Conservation (phyloP, 2,888 invertebrate species). For the Clistopyga incitator region DNA sequence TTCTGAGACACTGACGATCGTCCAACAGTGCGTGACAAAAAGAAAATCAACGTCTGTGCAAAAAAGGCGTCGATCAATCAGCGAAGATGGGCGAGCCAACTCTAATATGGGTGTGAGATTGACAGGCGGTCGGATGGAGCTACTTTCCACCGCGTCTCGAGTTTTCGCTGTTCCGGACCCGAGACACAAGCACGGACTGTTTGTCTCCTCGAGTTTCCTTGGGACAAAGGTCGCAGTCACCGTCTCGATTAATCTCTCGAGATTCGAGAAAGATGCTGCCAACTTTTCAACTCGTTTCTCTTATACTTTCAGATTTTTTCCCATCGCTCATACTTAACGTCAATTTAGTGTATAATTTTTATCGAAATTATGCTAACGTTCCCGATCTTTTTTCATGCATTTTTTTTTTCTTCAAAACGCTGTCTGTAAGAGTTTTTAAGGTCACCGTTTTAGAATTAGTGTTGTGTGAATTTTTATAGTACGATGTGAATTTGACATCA, state of each 20-base stretch:
- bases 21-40: background rate
- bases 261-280: conserved; percentile 1
- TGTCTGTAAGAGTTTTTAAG: no score
- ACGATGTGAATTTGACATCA: no score
- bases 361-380: conserved; percentile 8
- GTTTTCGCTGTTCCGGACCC: conserved; percentile 7
- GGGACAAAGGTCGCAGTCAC: conserved; percentile 20
- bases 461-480: no score
- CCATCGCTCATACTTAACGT: background rate
- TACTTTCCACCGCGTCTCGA: conserved; percentile 16
- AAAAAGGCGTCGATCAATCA: conserved; percentile 61
- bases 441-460: background rate
- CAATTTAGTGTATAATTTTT: background rate
- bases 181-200: background rate
- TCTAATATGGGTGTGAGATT: conserved; percentile 35
- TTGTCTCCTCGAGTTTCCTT: conserved; percentile 34
- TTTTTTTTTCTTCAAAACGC: background rate
- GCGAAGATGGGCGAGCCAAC: background rate
- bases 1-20: conserved; percentile 6
- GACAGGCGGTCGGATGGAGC: conserved; percentile 28
- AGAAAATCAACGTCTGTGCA: conserved; percentile 8
- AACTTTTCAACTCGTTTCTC: background rate
- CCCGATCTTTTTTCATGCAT: background rate
- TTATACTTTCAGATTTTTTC: background rate
- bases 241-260: conserved; percentile 27